Percentiles rank a stretch among this genome's conserved stretches.
Evolutionary conservation across 2,113 vertebrate genomes (phyloP).

Genomic region (Gallinago undulata): DNA sequence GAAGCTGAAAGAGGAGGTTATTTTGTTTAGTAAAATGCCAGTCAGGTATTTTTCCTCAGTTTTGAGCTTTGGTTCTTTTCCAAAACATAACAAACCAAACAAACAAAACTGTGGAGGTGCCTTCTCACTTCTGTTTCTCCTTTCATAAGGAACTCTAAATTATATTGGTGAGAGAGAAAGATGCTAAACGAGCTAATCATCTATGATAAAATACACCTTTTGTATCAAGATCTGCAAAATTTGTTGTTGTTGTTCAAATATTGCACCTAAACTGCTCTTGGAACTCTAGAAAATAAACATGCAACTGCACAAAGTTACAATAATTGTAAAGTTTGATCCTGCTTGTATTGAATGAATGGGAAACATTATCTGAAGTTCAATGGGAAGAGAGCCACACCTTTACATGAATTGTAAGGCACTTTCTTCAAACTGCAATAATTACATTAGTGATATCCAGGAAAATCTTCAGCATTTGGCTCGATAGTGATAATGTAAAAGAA

Average conservation of each 20-base stretch:
- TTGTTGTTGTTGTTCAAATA: not conserved
- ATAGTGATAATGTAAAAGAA: not conserved
- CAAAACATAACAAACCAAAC: not conserved
- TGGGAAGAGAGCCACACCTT: not conserved
- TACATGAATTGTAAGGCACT: not conserved
- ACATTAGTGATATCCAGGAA: not conserved
- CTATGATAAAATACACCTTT: not conserved
- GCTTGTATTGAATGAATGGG: not conserved
- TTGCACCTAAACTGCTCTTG: not conserved
- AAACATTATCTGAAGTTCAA: not conserved
- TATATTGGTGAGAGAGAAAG: not conserved
- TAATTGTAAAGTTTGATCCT: not conserved
- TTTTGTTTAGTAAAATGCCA: not conserved
- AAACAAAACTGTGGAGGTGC: not conserved
- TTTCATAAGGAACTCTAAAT: not conserved
- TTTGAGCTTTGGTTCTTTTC: not conserved
- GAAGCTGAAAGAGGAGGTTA: slow-evolving; percentile 1
- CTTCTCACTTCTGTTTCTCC: not conserved
- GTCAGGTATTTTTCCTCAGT: not conserved
- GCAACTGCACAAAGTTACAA: not conserved
- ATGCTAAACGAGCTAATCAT: not conserved
- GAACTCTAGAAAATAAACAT: not conserved
- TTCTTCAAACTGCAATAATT: not conserved
- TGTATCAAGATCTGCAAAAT: not conserved
- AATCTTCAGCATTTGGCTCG: not conserved